phyloP scores from a whole-genome alignment of 2,797 vertebrate species.

The Fratercula arctica region DNA sequence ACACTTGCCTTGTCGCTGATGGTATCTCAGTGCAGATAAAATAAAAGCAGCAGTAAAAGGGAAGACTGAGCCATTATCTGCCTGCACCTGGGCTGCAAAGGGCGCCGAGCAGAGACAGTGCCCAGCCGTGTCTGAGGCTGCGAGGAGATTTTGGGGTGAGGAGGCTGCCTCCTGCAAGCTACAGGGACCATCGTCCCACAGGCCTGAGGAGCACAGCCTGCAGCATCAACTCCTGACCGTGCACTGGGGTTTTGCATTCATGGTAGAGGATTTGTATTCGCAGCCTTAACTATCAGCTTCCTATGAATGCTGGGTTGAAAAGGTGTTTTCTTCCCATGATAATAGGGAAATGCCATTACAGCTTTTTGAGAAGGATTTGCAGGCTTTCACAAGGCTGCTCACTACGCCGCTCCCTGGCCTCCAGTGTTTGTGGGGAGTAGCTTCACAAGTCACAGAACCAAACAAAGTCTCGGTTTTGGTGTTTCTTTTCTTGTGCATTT shows the following conservation, averaged over 20 bases:
- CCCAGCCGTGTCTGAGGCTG: neutral
- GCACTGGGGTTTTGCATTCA: rapidly evolving
- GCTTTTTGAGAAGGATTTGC: neutral
- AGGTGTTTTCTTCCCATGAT: neutral
- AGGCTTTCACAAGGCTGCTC: neutral
- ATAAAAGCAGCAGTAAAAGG: slow-evolving; percentile 49
- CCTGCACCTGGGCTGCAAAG: slow-evolving; percentile 15
- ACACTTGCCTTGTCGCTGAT: slow-evolving; percentile 67
- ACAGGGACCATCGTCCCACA: rapidly evolving
- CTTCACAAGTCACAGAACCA: neutral
- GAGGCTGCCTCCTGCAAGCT: neutral
- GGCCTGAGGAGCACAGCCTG: neutral
- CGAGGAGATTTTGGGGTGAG: neutral
- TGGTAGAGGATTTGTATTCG: rapidly evolving
- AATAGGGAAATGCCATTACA: neutral
- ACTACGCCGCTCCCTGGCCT: neutral
- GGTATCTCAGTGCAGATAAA: slow-evolving; percentile 62
- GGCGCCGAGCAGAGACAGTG: rapidly evolving
- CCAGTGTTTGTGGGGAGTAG: neutral
- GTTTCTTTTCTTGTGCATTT: neutral
- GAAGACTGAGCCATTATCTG: slow-evolving; percentile 11
- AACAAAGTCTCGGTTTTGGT: neutral
- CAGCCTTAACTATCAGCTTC: neutral
- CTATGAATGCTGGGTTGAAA: neutral
- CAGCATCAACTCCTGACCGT: rapidly evolving